These are phyloP conservation scores for Tiliacea citrago DNA, from an alignment of 2,888 invertebrate genomes.

Conservation along the genomic window DNA sequence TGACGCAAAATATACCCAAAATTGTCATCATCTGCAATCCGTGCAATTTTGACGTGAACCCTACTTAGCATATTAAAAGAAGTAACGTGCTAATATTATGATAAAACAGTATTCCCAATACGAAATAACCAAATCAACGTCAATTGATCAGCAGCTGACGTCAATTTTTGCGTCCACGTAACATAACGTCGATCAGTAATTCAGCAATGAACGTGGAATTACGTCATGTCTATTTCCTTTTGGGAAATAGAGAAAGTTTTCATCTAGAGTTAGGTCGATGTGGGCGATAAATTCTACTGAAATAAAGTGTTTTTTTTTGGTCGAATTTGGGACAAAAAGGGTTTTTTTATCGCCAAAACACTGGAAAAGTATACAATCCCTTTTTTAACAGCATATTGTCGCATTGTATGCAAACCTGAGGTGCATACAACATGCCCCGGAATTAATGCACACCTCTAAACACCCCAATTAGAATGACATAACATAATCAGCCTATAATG, in stretches of 20 bases:
- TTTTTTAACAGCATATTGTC: background rate
- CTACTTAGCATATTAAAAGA: background rate
- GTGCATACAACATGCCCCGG: background rate
- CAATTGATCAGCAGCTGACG: constrained; percentile 27
- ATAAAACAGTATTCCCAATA: constrained; percentile 14
- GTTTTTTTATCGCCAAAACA: background rate
- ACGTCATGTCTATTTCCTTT: constrained; percentile 49
- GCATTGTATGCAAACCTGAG: background rate
- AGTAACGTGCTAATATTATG: background rate
- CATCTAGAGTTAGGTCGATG: background rate
- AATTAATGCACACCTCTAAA: no score
- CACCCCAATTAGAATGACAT: no score
- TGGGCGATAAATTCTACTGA: background rate
- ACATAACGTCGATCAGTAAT: constrained; percentile 34
- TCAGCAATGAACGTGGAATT: constrained; percentile 27
- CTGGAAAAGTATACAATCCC: background rate
- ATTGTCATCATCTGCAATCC: background rate
- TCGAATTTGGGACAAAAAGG: background rate
- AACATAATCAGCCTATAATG: no score
- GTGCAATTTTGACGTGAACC: background rate
- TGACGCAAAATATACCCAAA: background rate
- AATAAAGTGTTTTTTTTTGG: background rate
- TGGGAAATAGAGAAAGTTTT: constrained; percentile 43
- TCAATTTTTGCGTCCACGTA: constrained; percentile 32
- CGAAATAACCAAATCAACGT: constrained; percentile 31